Evolutionary conservation across 2,888 invertebrate genomes (phyloP).

Genomic region (Synanthedon myopaeformis): DNA sequence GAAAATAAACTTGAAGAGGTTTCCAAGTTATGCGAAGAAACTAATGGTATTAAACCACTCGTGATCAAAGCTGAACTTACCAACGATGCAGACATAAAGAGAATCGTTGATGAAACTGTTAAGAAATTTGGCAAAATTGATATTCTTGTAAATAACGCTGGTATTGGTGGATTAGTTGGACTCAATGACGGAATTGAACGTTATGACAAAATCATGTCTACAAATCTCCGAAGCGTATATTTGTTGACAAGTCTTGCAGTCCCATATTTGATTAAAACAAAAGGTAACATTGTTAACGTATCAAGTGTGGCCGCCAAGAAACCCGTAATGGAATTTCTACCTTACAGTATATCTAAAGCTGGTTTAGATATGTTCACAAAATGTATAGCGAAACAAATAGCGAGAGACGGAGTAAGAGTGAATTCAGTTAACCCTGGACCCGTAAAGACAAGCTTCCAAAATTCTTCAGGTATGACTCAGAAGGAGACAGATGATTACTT

Average conservation of each 20-base stretch:
- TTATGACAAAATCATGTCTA: slow-evolving; percentile 81
- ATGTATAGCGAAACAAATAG: slow-evolving; percentile 82
- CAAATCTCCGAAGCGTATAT: slow-evolving; percentile 78
- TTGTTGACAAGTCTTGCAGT: slow-evolving; percentile 80
- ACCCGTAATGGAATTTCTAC: slow-evolving; percentile 80
- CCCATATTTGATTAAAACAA: slow-evolving; percentile 77
- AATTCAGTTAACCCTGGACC: slow-evolving; percentile 90
- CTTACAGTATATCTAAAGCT: slow-evolving; percentile 86
- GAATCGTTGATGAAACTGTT: slow-evolving; percentile 33
- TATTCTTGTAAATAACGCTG: slow-evolving; percentile 80
- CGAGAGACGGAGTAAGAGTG: slow-evolving; percentile 76
- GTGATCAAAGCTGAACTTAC: slow-evolving; percentile 40
- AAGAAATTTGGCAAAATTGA: slow-evolving; percentile 57
- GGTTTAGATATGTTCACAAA: slow-evolving; percentile 89
- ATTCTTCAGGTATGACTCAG: slow-evolving; percentile 70
- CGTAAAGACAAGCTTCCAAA: slow-evolving; percentile 80
- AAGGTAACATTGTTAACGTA: slow-evolving; percentile 85
- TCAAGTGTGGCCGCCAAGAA: slow-evolving; percentile 85
- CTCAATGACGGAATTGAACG: slow-evolving; percentile 63
- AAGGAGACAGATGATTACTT: slow-evolving; percentile 74
- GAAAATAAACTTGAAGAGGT: slow-evolving; percentile 31
- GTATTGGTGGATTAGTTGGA: slow-evolving; percentile 2
- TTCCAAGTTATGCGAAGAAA: slow-evolving; percentile 29
- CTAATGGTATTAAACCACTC: slow-evolving; percentile 29
- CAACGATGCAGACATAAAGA: slow-evolving; percentile 28